Conservation (phyloP, 2,888 invertebrate species). For the Chydorus sphaericus region DNA sequence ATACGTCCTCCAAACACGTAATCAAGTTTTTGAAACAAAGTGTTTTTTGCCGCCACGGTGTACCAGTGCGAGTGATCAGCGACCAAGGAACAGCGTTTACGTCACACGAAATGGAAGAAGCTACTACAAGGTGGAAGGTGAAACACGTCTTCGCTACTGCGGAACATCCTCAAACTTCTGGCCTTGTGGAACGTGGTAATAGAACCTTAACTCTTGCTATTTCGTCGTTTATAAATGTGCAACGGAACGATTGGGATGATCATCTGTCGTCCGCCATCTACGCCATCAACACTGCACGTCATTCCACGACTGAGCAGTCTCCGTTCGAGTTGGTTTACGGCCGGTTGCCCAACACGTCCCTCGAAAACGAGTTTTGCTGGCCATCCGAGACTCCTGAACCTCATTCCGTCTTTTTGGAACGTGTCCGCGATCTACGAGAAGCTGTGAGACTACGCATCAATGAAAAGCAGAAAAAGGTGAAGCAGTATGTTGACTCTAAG, state of each 20-base stretch:
- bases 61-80: neutral
- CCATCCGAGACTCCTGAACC: neutral
- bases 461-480: neutral
- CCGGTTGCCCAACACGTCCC: neutral
- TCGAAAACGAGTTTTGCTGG: neutral
- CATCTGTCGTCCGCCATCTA: neutral
- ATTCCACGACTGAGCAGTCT: neutral
- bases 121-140: neutral
- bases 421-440: neutral
- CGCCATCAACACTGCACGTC: constrained; percentile 3
- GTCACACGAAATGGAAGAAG: neutral
- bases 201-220: constrained; percentile 3
- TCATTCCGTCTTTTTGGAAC: neutral
- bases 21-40: neutral
- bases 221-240: neutral
- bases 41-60: constrained; percentile 4
- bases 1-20: neutral
- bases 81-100: constrained; percentile 7
- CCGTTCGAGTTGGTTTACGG: constrained; percentile 13
- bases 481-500: neutral
- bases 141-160: constrained; percentile 6
- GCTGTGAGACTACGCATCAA: neutral
- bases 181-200: constrained; percentile 10
- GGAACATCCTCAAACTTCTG: constrained; percentile 11
- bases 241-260: constrained; percentile 11